Conservation (phyloP, 2,113 vertebrate species). For the Strix uralensis region DNA sequence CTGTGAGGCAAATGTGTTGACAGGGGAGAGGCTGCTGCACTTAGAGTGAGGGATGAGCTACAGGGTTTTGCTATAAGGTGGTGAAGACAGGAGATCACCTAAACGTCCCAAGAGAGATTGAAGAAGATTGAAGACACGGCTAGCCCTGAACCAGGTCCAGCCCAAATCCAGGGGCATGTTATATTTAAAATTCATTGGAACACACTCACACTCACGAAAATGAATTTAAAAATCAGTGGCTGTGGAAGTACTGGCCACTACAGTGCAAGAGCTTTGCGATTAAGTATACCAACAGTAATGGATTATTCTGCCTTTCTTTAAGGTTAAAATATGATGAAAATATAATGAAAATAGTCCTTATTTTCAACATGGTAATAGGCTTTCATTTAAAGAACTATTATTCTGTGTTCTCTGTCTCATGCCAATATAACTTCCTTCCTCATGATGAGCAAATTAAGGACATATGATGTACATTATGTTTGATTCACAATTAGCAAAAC, state of each 20-base stretch:
- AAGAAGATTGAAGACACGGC: neutral
- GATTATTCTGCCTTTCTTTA: neutral
- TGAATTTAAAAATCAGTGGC: neutral
- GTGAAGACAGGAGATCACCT: neutral
- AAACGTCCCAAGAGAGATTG: rapidly evolving
- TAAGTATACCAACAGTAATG: neutral
- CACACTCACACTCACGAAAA: neutral
- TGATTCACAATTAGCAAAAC: neutral
- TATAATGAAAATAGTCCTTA: neutral
- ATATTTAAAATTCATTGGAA: neutral
- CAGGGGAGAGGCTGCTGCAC: neutral
- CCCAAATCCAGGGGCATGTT: rapidly evolving
- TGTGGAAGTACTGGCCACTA: neutral
- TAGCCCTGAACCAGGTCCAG: neutral
- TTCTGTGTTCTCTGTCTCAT: neutral
- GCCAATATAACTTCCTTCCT: neutral
- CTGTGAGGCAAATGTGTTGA: neutral
- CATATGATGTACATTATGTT: neutral
- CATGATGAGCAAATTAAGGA: neutral
- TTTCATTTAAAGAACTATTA: neutral
- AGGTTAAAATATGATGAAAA: neutral
- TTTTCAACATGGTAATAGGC: neutral
- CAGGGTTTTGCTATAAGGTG: neutral
- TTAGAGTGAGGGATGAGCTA: neutral
- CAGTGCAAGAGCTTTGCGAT: neutral